Conservation (phyloP, 2,888 invertebrate species). For the Buathra laborator region DNA sequence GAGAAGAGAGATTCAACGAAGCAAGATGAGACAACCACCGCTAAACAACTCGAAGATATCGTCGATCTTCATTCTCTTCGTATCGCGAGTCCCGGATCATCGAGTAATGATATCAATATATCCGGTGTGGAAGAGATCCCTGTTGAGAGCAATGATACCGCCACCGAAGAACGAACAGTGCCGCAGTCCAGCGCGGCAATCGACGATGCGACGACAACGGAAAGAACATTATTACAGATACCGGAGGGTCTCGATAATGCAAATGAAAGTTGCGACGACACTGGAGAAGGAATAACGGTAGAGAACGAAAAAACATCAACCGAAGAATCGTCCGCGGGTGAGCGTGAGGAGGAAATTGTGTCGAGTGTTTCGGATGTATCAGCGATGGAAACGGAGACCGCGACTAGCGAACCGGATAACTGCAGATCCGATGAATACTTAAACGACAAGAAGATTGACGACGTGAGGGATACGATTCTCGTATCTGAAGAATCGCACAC, state of each 20-base stretch:
- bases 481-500: background rate
- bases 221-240: constrained; percentile 47
- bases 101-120: constrained; percentile 18
- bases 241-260: constrained; percentile 43
- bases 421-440: constrained; percentile 19
- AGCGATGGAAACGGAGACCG: constrained; percentile 12
- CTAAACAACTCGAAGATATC: constrained; percentile 57
- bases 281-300: constrained; percentile 23
- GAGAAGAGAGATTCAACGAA: constrained; percentile 50
- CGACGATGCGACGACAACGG: constrained; percentile 28
- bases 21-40: constrained; percentile 53
- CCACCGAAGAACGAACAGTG: constrained; percentile 16
- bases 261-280: constrained; percentile 56
- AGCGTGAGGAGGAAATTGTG: background rate
- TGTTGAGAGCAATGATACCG: background rate
- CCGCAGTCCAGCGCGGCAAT: constrained; percentile 17
- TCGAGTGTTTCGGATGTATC: constrained; percentile 2
- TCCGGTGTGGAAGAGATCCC: background rate
- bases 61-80: constrained; percentile 37
- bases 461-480: constrained; percentile 29
- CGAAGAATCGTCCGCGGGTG: background rate
- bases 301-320: background rate
- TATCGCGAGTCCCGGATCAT: constrained; percentile 15
- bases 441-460: constrained; percentile 24
- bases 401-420: background rate